These are phyloP conservation scores for Rhabdophis nuchalis DNA, from an alignment of 2,797 vertebrate genomes.

Conservation along the genomic window DNA sequence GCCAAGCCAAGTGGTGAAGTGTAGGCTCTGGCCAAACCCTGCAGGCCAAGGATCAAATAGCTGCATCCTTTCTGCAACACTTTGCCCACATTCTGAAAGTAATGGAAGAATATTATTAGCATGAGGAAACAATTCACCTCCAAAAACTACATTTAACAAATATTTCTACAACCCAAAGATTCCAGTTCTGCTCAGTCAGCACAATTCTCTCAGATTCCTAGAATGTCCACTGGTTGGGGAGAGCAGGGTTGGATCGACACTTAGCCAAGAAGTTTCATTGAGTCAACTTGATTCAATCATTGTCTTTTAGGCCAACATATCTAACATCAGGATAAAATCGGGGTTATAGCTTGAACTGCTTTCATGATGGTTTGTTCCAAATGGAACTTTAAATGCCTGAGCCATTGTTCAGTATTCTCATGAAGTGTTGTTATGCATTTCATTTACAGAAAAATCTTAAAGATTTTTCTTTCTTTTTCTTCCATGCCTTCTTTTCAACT, in stretches of 20 bases:
- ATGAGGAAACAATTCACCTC: background rate
- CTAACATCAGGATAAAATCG: background rate
- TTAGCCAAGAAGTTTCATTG: background rate
- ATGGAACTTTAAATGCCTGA: background rate
- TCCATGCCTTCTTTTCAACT: background rate
- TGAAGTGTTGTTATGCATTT: background rate
- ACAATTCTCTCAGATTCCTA: background rate
- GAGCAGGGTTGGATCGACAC: background rate
- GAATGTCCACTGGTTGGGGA: background rate
- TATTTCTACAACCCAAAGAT: background rate
- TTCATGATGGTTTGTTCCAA: background rate
- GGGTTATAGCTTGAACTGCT: background rate
- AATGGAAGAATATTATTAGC: background rate
- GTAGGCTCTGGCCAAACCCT: slow-evolving; percentile 83
- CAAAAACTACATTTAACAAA: background rate
- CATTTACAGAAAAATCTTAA: background rate
- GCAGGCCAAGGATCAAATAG: slow-evolving; percentile 84
- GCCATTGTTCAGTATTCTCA: background rate
- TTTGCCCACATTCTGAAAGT: slow-evolving; percentile 83
- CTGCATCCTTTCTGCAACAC: slow-evolving; percentile 83
- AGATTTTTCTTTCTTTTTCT: background rate
- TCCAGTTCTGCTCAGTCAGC: background rate
- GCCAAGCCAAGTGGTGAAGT: slow-evolving; percentile 76
- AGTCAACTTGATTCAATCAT: background rate
- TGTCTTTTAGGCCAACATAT: background rate